phyloP scores from a whole-genome alignment of 2,113 vertebrate genomes.

The Cyprinodon variegatus region DNA sequence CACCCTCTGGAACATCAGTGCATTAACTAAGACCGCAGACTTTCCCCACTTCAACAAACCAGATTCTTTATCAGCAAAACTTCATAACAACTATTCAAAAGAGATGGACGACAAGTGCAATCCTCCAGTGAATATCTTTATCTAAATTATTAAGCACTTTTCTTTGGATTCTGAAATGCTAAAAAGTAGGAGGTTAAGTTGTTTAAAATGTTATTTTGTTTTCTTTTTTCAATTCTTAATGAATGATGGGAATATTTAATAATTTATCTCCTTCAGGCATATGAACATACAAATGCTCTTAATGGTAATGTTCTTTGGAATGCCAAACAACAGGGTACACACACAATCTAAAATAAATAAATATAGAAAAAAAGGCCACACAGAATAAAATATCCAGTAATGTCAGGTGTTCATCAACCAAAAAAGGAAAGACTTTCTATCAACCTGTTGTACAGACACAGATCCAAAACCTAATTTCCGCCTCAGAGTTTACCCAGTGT shows the following conservation, averaged over 20 bases:
- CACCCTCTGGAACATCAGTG: neutral
- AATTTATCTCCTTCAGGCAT: conserved; percentile 65
- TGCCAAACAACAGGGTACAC: conserved; percentile 54
- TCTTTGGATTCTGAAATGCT: conserved; percentile 6
- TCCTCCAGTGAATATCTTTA: neutral
- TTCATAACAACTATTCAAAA: neutral
- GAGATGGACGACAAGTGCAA: neutral
- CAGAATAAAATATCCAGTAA: conserved; percentile 40
- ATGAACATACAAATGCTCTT: conserved; percentile 78
- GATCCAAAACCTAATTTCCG: conserved; percentile 58
- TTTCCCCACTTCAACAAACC: neutral
- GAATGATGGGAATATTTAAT: conserved; percentile 64
- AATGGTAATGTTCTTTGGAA: conserved; percentile 59
- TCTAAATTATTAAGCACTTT: neutral
- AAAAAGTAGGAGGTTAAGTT: conserved; percentile 17
- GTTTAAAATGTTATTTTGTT: conserved; percentile 41
- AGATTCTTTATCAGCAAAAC: neutral
- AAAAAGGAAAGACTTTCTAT: conserved; percentile 46
- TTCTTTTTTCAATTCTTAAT: conserved; percentile 64
- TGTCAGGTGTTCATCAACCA: conserved; percentile 38
- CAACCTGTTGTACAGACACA: conserved; percentile 32
- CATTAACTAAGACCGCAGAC: neutral
- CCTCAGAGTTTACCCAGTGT: conserved; percentile 54
- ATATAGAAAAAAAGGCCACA: conserved; percentile 34
- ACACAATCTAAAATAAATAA: conserved; percentile 67